These are phyloP conservation scores for Heliornis fulica DNA, from an alignment of 2,113 vertebrate genomes.

Conservation along the genomic window DNA sequence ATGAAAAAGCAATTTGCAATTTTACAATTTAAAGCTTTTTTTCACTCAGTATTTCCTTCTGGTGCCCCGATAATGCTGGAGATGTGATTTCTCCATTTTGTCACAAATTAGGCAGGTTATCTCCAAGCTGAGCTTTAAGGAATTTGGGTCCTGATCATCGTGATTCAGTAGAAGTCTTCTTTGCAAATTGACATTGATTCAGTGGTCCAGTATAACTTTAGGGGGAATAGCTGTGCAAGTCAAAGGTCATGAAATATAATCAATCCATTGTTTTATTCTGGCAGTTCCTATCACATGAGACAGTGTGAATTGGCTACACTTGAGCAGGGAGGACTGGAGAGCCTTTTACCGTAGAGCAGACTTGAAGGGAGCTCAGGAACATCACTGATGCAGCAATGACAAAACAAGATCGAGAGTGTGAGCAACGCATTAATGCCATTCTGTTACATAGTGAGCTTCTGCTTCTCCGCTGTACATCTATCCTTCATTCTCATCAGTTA, in stretches of 20 bases:
- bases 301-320: background rate
- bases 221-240: background rate
- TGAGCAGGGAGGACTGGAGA: background rate
- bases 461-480: background rate
- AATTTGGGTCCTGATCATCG: rapidly evolving
- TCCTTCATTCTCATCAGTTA: background rate
- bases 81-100: background rate
- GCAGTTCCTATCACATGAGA: background rate
- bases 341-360: background rate
- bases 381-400: background rate
- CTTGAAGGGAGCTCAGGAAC: background rate
- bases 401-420: background rate
- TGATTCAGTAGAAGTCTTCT: background rate
- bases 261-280: background rate
- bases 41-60: background rate
- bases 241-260: background rate
- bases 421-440: background rate
- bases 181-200: background rate
- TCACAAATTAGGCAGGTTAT: background rate
- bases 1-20: background rate
- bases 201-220: background rate
- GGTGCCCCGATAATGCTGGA: background rate
- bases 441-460: background rate
- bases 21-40: background rate
- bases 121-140: background rate